These are phyloP conservation scores for Marronus borbonicus DNA, from an alignment of 2,888 invertebrate genomes.

Conservation along the genomic window DNA sequence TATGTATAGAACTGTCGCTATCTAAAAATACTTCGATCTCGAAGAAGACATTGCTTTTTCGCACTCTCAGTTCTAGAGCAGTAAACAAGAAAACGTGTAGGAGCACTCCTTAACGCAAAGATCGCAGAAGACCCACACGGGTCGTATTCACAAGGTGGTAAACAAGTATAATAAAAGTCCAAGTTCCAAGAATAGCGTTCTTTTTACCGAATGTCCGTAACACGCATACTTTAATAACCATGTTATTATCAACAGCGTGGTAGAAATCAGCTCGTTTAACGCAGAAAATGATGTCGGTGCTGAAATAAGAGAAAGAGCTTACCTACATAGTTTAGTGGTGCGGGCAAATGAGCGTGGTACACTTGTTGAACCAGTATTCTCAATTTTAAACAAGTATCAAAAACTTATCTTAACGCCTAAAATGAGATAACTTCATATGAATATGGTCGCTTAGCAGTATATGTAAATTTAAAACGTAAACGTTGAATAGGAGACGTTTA, in stretches of 20 bases:
- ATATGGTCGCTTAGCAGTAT: neutral
- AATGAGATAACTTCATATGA: neutral
- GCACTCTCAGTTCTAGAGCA: neutral
- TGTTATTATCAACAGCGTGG: constrained; percentile 5
- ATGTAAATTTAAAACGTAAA: neutral
- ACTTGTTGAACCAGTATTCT: constrained; percentile 15
- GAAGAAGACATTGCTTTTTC: constrained; percentile 14
- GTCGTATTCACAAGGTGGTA: neutral
- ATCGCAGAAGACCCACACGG: neutral
- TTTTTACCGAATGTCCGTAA: neutral
- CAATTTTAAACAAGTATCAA: constrained; percentile 15
- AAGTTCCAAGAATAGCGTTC: neutral
- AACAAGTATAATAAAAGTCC: constrained; percentile 13
- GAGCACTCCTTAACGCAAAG: neutral
- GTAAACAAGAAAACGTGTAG: constrained; percentile 11
- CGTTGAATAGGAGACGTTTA: neutral
- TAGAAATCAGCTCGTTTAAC: constrained; percentile 11
- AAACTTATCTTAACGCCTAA: neutral
- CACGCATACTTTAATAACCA: constrained; percentile 26
- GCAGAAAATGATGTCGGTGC: constrained; percentile 26
- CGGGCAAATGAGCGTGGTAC: neutral
- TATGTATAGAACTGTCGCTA: neutral
- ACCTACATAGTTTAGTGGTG: neutral
- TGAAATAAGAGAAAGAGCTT: neutral
- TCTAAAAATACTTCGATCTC: neutral